A percentile compares a stretch with the other conserved stretches of the same genome.
phyloP scores from a whole-genome alignment of 1,140 invertebrate species.

The Spodoptera litura region DNA sequence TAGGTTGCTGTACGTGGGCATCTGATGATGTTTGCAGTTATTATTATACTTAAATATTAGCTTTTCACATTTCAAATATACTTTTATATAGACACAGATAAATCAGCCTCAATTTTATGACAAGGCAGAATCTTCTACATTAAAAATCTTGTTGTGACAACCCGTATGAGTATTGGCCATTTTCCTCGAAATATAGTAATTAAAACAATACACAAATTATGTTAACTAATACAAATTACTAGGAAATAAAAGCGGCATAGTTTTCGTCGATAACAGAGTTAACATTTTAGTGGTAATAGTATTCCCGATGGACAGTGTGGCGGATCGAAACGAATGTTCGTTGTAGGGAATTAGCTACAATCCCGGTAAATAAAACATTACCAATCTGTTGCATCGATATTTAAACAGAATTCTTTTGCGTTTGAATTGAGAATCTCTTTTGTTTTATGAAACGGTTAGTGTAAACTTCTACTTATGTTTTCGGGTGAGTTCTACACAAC shows the following conservation, averaged over 20 bases:
- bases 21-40: slow-evolving; percentile 23
- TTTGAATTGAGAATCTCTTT: too few relatives aligned
- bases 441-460: too few relatives aligned
- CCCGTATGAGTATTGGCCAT: not conserved
- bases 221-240: too few relatives aligned
- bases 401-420: not conserved
- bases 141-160: not conserved
- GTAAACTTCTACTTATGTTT: too few relatives aligned
- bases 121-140: too few relatives aligned
- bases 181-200: too few relatives aligned
- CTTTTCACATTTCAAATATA: too few relatives aligned
- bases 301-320: slow-evolving; percentile 2
- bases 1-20: slow-evolving; percentile 43
- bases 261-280: not conserved
- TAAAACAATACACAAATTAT: too few relatives aligned
- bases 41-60: not conserved
- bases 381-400: slow-evolving; percentile 31
- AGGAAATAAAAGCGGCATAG: too few relatives aligned
- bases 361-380: slow-evolving; percentile 6
- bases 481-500: too few relatives aligned
- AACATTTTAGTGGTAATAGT: slow-evolving; percentile 21
- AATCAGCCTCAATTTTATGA: too few relatives aligned
- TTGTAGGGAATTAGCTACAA: slow-evolving; percentile 14
- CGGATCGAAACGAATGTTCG: slow-evolving; percentile 8
- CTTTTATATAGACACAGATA: too few relatives aligned